These are phyloP conservation scores for Pelobates fuscus DNA, from an alignment of 2,113 vertebrate species.

Conservation along the genomic window DNA sequence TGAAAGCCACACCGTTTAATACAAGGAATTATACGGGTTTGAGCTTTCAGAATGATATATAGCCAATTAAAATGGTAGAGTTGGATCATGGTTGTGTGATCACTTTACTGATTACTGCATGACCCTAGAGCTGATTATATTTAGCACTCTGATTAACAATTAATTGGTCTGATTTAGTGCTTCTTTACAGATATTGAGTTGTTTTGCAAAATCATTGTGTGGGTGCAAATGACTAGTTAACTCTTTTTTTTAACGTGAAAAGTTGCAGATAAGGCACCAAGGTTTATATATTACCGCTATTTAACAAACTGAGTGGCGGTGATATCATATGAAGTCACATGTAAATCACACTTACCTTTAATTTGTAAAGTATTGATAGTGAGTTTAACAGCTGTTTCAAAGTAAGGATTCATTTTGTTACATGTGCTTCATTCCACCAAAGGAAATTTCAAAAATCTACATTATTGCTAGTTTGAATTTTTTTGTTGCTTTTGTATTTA, in stretches of 20 bases:
- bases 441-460: too few relatives aligned
- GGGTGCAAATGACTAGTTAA: conserved; percentile 24
- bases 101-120: conserved; percentile 40
- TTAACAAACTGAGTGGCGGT: conserved; percentile 20
- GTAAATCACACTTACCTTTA: conserved; percentile 24
- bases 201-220: not conserved
- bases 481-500: too few relatives aligned
- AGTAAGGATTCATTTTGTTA: too few relatives aligned
- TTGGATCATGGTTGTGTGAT: conserved; percentile 48
- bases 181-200: conserved; percentile 42
- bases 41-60: conserved; percentile 48
- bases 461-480: too few relatives aligned
- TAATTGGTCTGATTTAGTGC: conserved; percentile 46
- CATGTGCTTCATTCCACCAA: too few relatives aligned
- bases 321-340: conserved; percentile 16
- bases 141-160: conserved; percentile 48
- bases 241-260: not conserved
- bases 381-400: conserved; percentile 7
- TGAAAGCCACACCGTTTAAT: conserved; percentile 38
- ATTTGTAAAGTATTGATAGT: conserved; percentile 24
- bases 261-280: not conserved
- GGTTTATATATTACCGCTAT: conserved; percentile 7
- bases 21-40: conserved; percentile 21
- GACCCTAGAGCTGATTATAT: conserved; percentile 45
- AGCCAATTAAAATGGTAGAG: conserved; percentile 45